Conservation (phyloP, 2,113 vertebrate species). For the Balaeniceps rex region DNA sequence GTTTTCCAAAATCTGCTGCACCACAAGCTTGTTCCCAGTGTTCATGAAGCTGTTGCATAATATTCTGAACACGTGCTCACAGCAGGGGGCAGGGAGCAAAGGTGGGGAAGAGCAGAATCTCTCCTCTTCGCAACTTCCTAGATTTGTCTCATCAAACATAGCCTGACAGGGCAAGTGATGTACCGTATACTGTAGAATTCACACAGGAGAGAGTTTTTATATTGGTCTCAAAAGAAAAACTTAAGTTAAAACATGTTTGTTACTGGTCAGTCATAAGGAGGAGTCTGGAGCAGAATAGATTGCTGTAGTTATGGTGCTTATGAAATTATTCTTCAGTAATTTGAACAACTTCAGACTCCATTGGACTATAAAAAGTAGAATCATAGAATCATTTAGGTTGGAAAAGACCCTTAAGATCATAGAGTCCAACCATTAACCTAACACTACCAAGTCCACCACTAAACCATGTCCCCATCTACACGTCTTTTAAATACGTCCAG, state of each 20-base stretch:
- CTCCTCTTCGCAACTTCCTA: neutral
- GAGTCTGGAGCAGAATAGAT: neutral
- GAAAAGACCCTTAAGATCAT: neutral
- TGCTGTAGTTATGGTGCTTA: neutral
- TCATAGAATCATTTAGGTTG: neutral
- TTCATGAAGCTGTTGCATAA: neutral
- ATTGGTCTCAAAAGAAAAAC: neutral
- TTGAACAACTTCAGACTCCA: neutral
- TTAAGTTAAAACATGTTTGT: neutral
- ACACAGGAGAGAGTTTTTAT: neutral
- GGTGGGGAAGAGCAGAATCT: neutral
- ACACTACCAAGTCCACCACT: neutral
- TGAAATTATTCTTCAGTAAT: neutral
- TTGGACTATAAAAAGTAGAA: neutral
- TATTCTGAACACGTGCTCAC: neutral
- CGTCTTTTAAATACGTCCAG: neutral
- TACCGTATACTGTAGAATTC: neutral
- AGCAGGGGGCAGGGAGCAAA: neutral
- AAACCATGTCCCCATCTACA: neutral
- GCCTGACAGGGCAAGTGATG: neutral
- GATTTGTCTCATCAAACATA: neutral
- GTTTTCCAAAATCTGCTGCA: neutral
- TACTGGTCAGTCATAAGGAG: neutral
- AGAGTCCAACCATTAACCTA: neutral
- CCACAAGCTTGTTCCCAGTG: neutral